Percentiles rank a stretch among this genome's conserved stretches.
Conservation (phyloP, 2,113 vertebrate genomes). For the Gymnogyps californianus region DNA sequence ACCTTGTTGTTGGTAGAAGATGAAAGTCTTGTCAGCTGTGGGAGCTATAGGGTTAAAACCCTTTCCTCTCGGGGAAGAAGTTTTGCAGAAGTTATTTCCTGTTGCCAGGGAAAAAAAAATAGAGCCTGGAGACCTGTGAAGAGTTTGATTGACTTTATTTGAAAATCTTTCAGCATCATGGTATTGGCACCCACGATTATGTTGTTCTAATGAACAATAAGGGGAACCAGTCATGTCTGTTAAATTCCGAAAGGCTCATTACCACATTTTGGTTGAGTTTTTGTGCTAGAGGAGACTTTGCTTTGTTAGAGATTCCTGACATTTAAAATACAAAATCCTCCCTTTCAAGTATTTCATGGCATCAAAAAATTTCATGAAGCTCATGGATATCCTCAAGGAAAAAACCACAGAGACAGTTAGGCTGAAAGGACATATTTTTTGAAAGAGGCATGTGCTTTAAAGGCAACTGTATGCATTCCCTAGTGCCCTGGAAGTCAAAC, state of each 20-base stretch:
- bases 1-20: not conserved
- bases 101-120: not conserved
- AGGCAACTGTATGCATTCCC: not conserved
- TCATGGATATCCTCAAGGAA: not conserved
- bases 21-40: not conserved
- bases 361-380: not conserved
- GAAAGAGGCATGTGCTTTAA: not conserved
- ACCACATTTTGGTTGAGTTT: not conserved
- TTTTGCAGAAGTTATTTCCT: conserved; percentile 9
- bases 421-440: not conserved
- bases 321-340: not conserved
- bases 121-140: not conserved
- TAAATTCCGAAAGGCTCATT: not conserved
- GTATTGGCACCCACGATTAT: not conserved
- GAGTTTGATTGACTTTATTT: not conserved
- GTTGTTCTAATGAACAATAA: not conserved
- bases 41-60: not conserved
- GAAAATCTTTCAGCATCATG: not conserved
- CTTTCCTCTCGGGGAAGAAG: not conserved
- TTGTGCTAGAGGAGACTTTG: not conserved
- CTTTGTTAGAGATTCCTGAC: not conserved
- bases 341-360: not conserved
- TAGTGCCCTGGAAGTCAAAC: not conserved
- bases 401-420: not conserved
- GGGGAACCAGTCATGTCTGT: not conserved